Conservation (phyloP, 2,113 vertebrate species). For the Planiliza haematocheilus region DNA sequence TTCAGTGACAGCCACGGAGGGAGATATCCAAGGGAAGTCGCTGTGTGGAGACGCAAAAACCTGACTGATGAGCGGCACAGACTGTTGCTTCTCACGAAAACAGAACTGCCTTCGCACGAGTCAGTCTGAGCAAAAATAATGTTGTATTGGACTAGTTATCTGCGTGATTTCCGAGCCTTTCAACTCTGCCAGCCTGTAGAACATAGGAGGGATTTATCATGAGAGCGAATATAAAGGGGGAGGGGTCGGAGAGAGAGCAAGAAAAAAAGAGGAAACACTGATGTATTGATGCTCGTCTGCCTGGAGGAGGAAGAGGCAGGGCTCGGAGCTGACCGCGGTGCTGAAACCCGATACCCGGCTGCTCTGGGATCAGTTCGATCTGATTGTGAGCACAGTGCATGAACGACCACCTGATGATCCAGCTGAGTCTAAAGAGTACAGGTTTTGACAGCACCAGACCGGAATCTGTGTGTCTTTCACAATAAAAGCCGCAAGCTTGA, state of each 20-base stretch:
- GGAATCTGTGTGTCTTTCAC: slow-evolving; percentile 25
- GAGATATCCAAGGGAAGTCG: slow-evolving; percentile 26
- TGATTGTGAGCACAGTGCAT: slow-evolving; percentile 47
- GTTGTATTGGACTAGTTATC: slow-evolving; percentile 59
- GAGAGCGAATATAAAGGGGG: slow-evolving; percentile 53
- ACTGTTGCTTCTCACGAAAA: slow-evolving; percentile 54
- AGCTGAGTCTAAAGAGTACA: slow-evolving; percentile 15
- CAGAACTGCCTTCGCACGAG: slow-evolving; percentile 55
- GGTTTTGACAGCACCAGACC: not conserved
- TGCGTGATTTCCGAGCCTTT: slow-evolving; percentile 73
- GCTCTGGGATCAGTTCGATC: slow-evolving; percentile 57
- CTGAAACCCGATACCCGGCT: slow-evolving; percentile 75
- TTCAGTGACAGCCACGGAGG: not conserved
- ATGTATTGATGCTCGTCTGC: slow-evolving; percentile 32
- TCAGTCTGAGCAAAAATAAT: slow-evolving; percentile 66
- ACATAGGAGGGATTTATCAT: slow-evolving; percentile 54
- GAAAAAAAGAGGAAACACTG: slow-evolving; percentile 18
- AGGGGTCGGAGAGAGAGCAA: slow-evolving; percentile 63
- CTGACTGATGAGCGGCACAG: slow-evolving; percentile 21
- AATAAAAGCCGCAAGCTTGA: slow-evolving; percentile 31
- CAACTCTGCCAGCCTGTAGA: slow-evolving; percentile 81
- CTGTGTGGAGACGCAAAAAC: slow-evolving; percentile 11
- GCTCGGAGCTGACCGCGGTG: slow-evolving; percentile 84
- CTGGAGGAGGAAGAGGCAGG: slow-evolving; percentile 22
- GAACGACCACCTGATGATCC: slow-evolving; percentile 72